Conservation (phyloP, 2,113 vertebrate genomes). For the Xerus inauris region DNA sequence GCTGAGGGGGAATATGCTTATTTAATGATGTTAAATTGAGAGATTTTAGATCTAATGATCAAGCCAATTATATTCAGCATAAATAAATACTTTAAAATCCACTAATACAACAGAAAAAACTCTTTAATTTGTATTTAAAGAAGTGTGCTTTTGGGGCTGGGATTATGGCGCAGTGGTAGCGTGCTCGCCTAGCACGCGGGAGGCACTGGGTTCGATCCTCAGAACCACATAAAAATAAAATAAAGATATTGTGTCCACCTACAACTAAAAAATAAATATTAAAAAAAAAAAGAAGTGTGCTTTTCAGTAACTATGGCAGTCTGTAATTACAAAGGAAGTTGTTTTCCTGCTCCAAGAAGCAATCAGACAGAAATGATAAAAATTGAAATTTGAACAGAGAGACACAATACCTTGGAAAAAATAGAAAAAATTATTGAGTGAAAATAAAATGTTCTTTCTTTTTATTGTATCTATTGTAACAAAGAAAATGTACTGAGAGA, state of each 20-base stretch:
- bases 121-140: not conserved
- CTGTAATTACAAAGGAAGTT: not conserved
- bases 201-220: no score
- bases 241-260: no score
- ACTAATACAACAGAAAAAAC: not conserved
- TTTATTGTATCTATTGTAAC: not conserved
- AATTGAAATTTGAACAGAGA: not conserved
- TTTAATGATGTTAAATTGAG: not conserved
- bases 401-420: not conserved
- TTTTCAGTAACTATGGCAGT: not conserved
- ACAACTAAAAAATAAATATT: no score
- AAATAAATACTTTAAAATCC: not conserved
- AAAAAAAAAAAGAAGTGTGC: not conserved
- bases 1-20: not conserved
- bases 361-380: conserved; percentile 15
- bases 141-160: conserved; percentile 9
- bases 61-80: not conserved
- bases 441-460: not conserved
- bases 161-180: no score
- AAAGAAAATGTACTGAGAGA: not conserved
- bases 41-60: not conserved
- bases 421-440: not conserved
- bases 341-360: not conserved
- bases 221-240: no score
- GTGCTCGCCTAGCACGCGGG: no score